Conservation (phyloP, 2,888 invertebrate genomes). For the Macroteleia sp. region DNA sequence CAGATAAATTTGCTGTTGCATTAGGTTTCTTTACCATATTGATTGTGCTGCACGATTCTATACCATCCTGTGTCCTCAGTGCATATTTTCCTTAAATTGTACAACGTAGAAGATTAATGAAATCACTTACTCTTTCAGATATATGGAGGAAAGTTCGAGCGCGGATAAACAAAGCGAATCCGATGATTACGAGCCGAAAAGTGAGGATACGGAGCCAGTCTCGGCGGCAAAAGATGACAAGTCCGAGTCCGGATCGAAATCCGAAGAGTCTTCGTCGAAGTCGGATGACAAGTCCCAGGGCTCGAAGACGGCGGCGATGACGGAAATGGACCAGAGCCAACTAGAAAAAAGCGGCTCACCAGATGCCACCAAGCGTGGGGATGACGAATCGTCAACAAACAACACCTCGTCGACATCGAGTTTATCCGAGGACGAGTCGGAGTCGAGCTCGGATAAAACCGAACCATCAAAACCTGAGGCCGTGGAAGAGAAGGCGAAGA, state of each 20-base stretch:
- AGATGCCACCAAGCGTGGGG: conserved; percentile 70
- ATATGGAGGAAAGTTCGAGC: conserved; percentile 80
- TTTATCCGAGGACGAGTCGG: conserved; percentile 81
- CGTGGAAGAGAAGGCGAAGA: conserved; percentile 5
- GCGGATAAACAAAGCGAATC: conserved; percentile 76
- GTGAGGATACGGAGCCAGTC: conserved; percentile 37
- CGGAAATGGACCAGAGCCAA: too few species aligned
- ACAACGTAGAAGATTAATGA: too few species aligned
- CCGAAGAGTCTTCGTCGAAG: conserved; percentile 18
- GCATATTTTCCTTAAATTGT: too few species aligned
- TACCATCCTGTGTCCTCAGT: too few species aligned
- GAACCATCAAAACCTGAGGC: conserved; percentile 73
- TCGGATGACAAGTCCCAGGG: conserved; percentile 39
- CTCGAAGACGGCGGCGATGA: conserved; percentile 47
- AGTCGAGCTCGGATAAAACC: conserved; percentile 80
- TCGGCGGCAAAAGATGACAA: conserved; percentile 6
- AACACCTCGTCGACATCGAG: conserved; percentile 74
- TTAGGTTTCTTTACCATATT: too few species aligned
- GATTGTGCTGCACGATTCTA: too few species aligned
- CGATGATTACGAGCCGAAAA: conserved; percentile 75
- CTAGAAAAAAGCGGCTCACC: conserved; percentile 59
- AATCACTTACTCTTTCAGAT: conserved; percentile 66
- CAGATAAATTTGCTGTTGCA: too few species aligned
- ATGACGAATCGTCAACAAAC: conserved; percentile 66
- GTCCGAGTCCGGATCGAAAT: too few species aligned